phyloP scores from a whole-genome alignment of 1,140 invertebrate genomes.

The Micrasema minimum region DNA sequence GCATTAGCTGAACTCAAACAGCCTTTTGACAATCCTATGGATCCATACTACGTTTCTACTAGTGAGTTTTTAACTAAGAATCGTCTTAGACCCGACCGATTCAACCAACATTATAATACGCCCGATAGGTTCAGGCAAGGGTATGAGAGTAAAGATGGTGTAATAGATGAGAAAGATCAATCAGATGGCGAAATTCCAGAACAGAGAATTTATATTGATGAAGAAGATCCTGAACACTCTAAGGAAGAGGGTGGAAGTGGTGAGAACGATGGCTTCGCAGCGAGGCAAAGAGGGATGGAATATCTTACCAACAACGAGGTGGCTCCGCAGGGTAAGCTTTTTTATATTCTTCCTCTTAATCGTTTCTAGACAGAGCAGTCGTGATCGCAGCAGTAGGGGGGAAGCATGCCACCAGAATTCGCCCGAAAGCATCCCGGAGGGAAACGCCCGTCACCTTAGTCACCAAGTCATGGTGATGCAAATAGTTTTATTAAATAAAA shows the following conservation, averaged over 20 bases:
- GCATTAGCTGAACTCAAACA: conserved; percentile 45
- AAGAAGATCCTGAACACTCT: conserved; percentile 61
- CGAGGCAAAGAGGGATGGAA: conserved; percentile 33
- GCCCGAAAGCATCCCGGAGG: too few relatives aligned
- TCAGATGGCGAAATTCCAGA: conserved; percentile 64
- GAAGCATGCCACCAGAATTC: too few relatives aligned
- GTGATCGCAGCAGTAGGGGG: too few relatives aligned
- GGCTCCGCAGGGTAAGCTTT: conserved; percentile 24
- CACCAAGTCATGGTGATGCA: too few relatives aligned
- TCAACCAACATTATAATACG: conserved; percentile 64
- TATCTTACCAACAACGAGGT: conserved; percentile 34
- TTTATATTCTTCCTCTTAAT: too few relatives aligned
- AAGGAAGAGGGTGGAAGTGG: conserved; percentile 61
- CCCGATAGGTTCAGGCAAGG: conserved; percentile 64
- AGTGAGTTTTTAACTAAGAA: conserved; percentile 49
- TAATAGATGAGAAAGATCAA: conserved; percentile 61
- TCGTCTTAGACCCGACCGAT: conserved; percentile 51
- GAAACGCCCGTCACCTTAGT: too few relatives aligned
- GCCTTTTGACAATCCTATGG: conserved; percentile 22
- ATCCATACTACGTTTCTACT: conserved; percentile 47
- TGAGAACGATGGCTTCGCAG: conserved; percentile 56
- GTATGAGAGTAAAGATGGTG: conserved; percentile 61
- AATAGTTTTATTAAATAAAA: too few relatives aligned
- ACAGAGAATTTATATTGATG: conserved; percentile 66
- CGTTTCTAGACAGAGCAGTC: too few relatives aligned